phyloP scores from a whole-genome alignment of 2,113 vertebrate species.

The Verasper variegatus region DNA sequence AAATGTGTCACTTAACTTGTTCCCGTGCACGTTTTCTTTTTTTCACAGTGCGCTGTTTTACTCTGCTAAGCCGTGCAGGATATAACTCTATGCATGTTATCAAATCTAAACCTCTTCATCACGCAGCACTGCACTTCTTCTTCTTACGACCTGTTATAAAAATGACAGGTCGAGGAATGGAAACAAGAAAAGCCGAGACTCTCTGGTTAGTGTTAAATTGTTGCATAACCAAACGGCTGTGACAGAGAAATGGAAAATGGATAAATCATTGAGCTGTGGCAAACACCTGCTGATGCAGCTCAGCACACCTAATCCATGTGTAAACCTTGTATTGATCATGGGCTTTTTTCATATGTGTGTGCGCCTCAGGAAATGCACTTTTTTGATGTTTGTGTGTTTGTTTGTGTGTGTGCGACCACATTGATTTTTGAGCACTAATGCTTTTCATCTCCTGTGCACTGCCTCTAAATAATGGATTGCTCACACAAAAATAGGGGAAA shows the following conservation, averaged over 20 bases:
- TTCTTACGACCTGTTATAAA: background rate
- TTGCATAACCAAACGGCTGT: conserved; percentile 54
- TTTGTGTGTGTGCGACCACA: background rate
- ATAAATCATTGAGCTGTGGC: conserved; percentile 55
- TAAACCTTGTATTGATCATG: conserved; percentile 51
- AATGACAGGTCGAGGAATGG: conserved; percentile 9
- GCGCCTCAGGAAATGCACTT: background rate
- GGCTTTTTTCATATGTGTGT: conserved; percentile 4
- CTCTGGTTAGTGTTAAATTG: conserved; percentile 41
- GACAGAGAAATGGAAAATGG: conserved; percentile 55
- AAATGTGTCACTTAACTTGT: background rate
- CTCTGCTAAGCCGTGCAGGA: background rate
- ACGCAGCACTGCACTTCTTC: background rate
- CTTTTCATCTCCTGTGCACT: conserved; percentile 1
- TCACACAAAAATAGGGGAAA: background rate
- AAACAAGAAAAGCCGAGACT: conserved; percentile 31
- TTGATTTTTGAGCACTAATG: conserved; percentile 15
- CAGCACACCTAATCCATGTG: conserved; percentile 61
- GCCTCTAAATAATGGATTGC: conserved; percentile 1
- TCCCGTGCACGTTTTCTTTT: background rate
- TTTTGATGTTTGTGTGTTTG: background rate
- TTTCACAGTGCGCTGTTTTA: background rate
- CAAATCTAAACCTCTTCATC: background rate
- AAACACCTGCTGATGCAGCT: conserved; percentile 65
- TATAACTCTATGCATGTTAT: background rate